Base-by-base conservation (phyloP, 2,888 invertebrate genomes). In the Hyles lineata region DNA sequence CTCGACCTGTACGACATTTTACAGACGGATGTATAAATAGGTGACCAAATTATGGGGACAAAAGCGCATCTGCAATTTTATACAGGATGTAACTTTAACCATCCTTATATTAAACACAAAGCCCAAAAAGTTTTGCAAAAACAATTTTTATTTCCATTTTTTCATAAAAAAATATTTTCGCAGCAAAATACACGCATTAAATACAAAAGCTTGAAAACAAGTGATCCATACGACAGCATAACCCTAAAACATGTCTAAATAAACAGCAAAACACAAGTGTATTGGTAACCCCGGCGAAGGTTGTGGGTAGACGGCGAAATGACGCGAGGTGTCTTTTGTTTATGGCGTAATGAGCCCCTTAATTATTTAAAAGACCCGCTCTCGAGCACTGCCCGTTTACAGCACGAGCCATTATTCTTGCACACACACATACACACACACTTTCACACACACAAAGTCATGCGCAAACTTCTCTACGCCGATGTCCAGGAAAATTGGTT, bases 251-350 rank as follows among this genome's bases (percentile, higher is more conserved):
- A 43, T 15, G 15, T 60, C 8, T 11, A 67, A 23, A 67, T 67
- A 67, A 50, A 19, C 63, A 32, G 19, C 50, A 70, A 55, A 72
- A 67, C 72, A 80, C 80, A 80, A 77, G 25, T 71, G 52, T 75
- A 74, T 50, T 75, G 76, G 74, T 76, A 78, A 79, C 76, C 77
- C 78, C 75, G 81, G 82, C 17, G 43, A 67, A 67, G 43, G 43
- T 17, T 63, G 35, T 21, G 43, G 29, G 29, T n/a, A 61, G 61
- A 67, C 67, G 43, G 83, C 84, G 86, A 89, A 87, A 85, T 88
- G 82, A 88, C 80, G 81, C 77, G 75, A 74, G 75, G 77, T 76
- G 78, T 78, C 82, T 86, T 87, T 88, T 86, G 85, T 88, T 87
- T 85, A 85, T 85, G 82, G 82, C 80, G 80, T 84, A 84, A 82